Evolutionary conservation across 2,888 invertebrate species (phyloP), one percentile per base, ranked within the genome.

Genomic region (Penaeus monodon): DNA sequence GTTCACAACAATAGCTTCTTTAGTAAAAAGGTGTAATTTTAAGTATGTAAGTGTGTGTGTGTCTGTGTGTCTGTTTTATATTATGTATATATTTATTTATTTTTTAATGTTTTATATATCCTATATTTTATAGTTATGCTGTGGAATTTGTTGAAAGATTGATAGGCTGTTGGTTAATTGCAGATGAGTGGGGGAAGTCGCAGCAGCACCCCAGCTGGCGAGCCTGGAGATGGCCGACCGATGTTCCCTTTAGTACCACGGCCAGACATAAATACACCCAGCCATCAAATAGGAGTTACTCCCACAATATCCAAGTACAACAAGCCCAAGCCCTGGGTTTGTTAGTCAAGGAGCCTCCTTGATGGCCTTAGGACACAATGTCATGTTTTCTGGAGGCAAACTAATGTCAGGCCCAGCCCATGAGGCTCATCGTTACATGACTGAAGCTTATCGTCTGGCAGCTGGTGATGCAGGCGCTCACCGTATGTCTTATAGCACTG

Each of bases 111-210:
- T 1, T 44, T 10, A 10, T 44, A 44, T 44, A 44, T 44, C 10
- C 3, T 57, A 57, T 57, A 57, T 57, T 57, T 57, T 14, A 57
- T 57, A 57, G 57, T 57, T 57, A 57, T 57, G 17, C 57, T 17
- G 14, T 57, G 57, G 57, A 57, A 17, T 20, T 57, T 57, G 57
- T 14, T 57, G 17, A 57, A 57, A 57, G 57, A 57, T 57, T 57
- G 57, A 57, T 57, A 57, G 57, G 57, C 57, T 57, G 57, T 57
- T 57, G 57, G 57, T 57, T 66, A 68, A 22, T 88, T 88, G 65
- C 88, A 88, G 88, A 84, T 88, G 57, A 80, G 84, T 80, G 88
- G 84, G 33, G 79, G 83, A 70, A 84, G 88, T 76, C 70, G 88
- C 68, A 88, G 88, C 76, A 84, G 80, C 33, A 83, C 83, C 29